Evolutionary conservation across 2,888 invertebrate genomes (phyloP).

Genomic region (Coleophora deauratella): DNA sequence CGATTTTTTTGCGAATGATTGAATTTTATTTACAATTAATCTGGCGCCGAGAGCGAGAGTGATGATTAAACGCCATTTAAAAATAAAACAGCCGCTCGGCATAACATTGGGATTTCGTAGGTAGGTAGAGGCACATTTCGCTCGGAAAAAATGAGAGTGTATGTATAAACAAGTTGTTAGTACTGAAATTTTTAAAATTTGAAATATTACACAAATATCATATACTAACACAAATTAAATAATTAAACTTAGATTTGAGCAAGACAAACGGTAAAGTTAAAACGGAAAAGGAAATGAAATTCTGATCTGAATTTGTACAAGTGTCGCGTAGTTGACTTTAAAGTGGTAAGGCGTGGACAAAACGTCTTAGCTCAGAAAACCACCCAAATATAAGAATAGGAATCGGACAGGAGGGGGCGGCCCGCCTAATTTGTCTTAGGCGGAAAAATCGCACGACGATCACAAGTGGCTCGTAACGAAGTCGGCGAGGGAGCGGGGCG

Average conservation of each 20-base stretch:
- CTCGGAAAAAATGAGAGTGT: too few relatives aligned
- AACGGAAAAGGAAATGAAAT: too few relatives aligned
- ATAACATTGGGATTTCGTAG: constrained; percentile 46
- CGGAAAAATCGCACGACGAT: constrained; percentile 72
- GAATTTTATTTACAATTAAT: constrained; percentile 74
- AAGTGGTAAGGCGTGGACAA: constrained; percentile 37
- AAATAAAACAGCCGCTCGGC: constrained; percentile 65
- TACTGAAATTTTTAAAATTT: too few relatives aligned
- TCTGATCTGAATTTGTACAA: too few relatives aligned
- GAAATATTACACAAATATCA: too few relatives aligned
- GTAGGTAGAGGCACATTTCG: too few relatives aligned
- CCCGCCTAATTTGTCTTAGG: constrained; percentile 73
- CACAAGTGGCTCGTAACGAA: constrained; percentile 75
- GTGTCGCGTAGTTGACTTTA: neutral
- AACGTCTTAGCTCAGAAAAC: constrained; percentile 52
- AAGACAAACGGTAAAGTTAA: too few relatives aligned
- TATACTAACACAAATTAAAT: too few relatives aligned
- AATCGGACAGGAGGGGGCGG: constrained; percentile 39
- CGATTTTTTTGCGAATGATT: constrained; percentile 70
- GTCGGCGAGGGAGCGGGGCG: constrained; percentile 40
- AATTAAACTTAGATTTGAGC: too few relatives aligned
- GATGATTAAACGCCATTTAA: constrained; percentile 72
- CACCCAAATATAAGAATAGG: constrained; percentile 47
- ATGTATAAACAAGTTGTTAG: too few relatives aligned
- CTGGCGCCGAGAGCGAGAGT: constrained; percentile 62